Percentiles rank a stretch among this genome's conserved stretches.
Evolutionary conservation across 1,140 invertebrate species (phyloP).

Genomic region (Acromyrmex heyeri): DNA sequence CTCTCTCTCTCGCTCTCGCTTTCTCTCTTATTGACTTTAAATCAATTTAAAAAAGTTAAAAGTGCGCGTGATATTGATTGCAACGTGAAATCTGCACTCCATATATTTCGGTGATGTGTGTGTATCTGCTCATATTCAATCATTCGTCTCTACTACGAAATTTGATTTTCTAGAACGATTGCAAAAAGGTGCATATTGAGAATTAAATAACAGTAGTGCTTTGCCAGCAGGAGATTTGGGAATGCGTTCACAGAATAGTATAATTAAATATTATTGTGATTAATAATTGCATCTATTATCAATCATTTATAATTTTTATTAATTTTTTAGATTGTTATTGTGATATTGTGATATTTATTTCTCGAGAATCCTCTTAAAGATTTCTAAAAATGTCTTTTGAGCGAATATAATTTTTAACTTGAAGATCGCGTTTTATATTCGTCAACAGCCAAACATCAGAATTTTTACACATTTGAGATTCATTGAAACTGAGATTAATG

Average conservation of each 20-base stretch:
- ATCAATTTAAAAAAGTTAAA: conserved; percentile 9
- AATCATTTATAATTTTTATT: not conserved
- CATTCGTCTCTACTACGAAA: not conserved
- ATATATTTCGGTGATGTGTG: not conserved
- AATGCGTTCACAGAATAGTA: not conserved
- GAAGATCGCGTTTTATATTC: not conserved
- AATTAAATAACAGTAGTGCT: conserved; percentile 21
- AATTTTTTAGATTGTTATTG: not conserved
- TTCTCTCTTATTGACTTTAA: not conserved
- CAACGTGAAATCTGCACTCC: not conserved
- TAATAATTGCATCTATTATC: conserved; percentile 8
- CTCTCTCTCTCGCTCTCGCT: no score
- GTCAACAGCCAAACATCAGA: not conserved
- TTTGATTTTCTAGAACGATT: conserved; percentile 43
- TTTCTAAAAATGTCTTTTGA: not conserved
- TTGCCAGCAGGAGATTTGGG: not conserved
- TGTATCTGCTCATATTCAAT: not conserved
- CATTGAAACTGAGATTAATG: conserved; percentile 4
- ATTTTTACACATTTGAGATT: conserved; percentile 6
- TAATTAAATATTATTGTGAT: conserved; percentile 3
- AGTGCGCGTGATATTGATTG: not conserved
- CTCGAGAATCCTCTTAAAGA: not conserved
- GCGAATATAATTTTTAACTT: not conserved
- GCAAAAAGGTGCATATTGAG: conserved; percentile 31
- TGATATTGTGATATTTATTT: not conserved